Evolutionary conservation across 2,113 vertebrate species (phyloP), one percentile per base, ranked within the genome.

Genomic region (Callionymus lyra): DNA sequence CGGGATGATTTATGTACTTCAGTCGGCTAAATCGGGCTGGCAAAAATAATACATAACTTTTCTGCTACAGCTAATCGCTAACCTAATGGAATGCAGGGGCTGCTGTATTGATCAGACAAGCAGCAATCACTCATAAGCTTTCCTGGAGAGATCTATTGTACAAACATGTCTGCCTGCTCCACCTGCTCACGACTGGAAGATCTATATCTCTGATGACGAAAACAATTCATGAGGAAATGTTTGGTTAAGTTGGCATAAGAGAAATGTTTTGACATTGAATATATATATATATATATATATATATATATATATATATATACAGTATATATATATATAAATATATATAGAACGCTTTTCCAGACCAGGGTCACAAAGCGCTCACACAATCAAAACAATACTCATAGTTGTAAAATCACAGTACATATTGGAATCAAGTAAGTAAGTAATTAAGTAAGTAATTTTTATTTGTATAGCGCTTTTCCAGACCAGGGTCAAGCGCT

Each of bases 1-100:
- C 34, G 43, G 63, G 68, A 77, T 74, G 69, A 83, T 77, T 80
- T 56, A 77, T 76, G 63, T 32, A 40, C 49, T 44, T 14, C 52
- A 64, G 61, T 43, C 43, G 65, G 68, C 47, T 50, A 77, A 74
- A 76, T 68, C 68, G 50, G 42, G 51, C 66, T 65, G 51, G 72
- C 4, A 74, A 61, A 63, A 63, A 72, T 37, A 76, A 76, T 70
- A 53, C 49, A 74, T 76, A 74, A 67, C 57, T 57, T 75, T 63
- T 69, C 68, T 36, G 44, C 54, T 49, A 61, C 66, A 70, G 69
- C 69, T 82, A 82, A 80, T 82, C 70, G 41, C 66, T 70, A 51
- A 53, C 41, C 63, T 70, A 65, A 76, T 79, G 70, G 69, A 76
- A 77, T 68, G 56, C 67, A 27, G 65, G 55, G 50, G 47, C 70